These are phyloP conservation scores for Holocentrus rufus DNA, from an alignment of 2,797 vertebrate genomes.

Conservation along the genomic window DNA sequence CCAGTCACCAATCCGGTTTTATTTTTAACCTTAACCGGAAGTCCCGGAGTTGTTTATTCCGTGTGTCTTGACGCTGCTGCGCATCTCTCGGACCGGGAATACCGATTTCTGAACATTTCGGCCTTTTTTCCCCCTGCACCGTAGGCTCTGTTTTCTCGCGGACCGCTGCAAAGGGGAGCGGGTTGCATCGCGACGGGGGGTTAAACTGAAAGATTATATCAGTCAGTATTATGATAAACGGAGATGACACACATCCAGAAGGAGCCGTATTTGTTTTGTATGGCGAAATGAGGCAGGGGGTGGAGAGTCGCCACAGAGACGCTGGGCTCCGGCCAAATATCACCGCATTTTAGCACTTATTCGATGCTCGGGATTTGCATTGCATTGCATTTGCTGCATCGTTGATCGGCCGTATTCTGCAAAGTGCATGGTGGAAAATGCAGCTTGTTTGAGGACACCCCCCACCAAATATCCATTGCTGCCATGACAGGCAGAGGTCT, in stretches of 20 bases:
- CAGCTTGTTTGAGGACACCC: conserved; percentile 79
- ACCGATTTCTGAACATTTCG: conserved; percentile 66
- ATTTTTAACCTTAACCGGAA: conserved; percentile 43
- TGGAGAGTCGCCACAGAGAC: conserved; percentile 78
- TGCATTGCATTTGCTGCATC: conserved; percentile 64
- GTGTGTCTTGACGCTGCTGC: conserved; percentile 50
- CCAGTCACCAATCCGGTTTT: conserved; percentile 24
- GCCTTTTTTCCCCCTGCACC: conserved; percentile 63
- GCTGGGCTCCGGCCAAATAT: conserved; percentile 81
- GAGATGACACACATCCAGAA: conserved; percentile 64
- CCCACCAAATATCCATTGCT: conserved; percentile 70
- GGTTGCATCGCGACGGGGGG: conserved; percentile 40
- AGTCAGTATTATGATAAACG: conserved; percentile 62
- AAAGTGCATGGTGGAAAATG: conserved; percentile 73
- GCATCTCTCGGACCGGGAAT: conserved; percentile 76
- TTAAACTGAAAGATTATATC: conserved; percentile 2
- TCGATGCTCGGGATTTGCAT: conserved; percentile 59
- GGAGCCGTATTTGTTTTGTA: conserved; percentile 77
- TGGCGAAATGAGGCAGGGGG: conserved; percentile 79
- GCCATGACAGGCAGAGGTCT: conserved; percentile 83
- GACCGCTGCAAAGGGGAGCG: conserved; percentile 56
- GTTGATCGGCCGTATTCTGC: conserved; percentile 47
- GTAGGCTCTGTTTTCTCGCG: conserved; percentile 55
- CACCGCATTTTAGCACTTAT: conserved; percentile 75
- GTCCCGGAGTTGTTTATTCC: neutral